phyloP scores from a whole-genome alignment of 2,888 invertebrate species.

The Chymomyza fuscimana region DNA sequence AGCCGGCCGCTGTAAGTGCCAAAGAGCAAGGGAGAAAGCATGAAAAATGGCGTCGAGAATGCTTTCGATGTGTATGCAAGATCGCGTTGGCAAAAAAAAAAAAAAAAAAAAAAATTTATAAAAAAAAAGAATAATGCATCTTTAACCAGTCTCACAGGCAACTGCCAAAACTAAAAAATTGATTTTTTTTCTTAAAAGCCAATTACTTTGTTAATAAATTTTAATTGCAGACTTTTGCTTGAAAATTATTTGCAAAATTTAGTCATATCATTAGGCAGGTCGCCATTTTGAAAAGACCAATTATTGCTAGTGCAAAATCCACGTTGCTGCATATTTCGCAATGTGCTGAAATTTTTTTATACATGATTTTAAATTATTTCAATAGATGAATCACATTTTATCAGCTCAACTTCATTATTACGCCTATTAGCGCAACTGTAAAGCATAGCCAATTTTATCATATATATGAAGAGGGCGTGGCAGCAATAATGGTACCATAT shows the following conservation, averaged over 20 bases:
- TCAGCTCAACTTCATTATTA: background rate
- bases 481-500: slow-evolving; percentile 51
- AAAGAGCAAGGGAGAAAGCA: slow-evolving; percentile 40
- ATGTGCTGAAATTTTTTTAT: slow-evolving; percentile 7
- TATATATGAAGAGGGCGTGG: slow-evolving; percentile 52
- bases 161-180: too few species aligned
- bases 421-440: slow-evolving; percentile 3
- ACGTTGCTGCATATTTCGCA: slow-evolving; percentile 29
- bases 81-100: slow-evolving; percentile 46
- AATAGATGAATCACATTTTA: background rate
- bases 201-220: background rate
- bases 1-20: slow-evolving; percentile 57
- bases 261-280: background rate
- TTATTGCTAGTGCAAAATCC: slow-evolving; percentile 39
- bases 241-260: background rate
- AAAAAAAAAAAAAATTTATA: slow-evolving; percentile 28
- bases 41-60: slow-evolving; percentile 56
- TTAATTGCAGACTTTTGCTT: too few species aligned
- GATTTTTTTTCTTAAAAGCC: too few species aligned
- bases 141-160: background rate
- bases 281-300: slow-evolving; percentile 18
- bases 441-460: background rate
- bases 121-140: background rate
- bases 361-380: background rate
- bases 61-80: slow-evolving; percentile 34